Conservation (phyloP, 1,140 invertebrate genomes). For the Lethocerus indicus region DNA sequence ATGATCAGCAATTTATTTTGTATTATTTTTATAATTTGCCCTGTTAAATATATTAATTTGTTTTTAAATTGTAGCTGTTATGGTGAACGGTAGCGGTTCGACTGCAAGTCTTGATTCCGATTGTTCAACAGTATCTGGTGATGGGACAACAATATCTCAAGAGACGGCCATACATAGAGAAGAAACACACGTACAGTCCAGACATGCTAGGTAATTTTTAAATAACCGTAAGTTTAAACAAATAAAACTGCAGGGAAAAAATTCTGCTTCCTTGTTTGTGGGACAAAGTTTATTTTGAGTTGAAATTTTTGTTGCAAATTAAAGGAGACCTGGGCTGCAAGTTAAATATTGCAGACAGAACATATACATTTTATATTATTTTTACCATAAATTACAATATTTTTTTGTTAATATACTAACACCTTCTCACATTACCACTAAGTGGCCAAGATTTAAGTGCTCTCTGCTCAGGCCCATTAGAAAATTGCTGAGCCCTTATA, state of each 20-base stretch:
- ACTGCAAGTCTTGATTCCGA: conserved; percentile 22
- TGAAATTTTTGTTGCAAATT: too few relatives aligned
- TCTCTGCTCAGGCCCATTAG: too few relatives aligned
- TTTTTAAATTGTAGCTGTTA: conserved; percentile 14
- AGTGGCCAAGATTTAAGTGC: too few relatives aligned
- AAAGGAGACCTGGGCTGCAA: too few relatives aligned
- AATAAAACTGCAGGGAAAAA: not conserved
- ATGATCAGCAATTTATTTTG: not conserved
- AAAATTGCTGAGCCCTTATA: too few relatives aligned
- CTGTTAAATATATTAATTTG: conserved; percentile 6
- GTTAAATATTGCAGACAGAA: too few relatives aligned
- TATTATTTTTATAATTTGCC: not conserved
- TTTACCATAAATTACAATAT: too few relatives aligned
- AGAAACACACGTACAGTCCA: conserved; percentile 4
- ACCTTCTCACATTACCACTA: too few relatives aligned
- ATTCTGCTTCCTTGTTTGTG: not conserved
- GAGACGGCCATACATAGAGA: conserved; percentile 40
- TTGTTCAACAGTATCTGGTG: conserved; percentile 30
- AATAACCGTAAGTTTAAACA: not conserved
- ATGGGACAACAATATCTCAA: conserved; percentile 37
- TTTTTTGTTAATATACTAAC: too few relatives aligned
- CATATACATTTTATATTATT: too few relatives aligned
- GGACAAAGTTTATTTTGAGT: too few relatives aligned
- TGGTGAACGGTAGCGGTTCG: conserved; percentile 23
- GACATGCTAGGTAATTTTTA: conserved; percentile 18